Conservation (phyloP, 2,888 invertebrate species). For the Cinara cedri region DNA sequence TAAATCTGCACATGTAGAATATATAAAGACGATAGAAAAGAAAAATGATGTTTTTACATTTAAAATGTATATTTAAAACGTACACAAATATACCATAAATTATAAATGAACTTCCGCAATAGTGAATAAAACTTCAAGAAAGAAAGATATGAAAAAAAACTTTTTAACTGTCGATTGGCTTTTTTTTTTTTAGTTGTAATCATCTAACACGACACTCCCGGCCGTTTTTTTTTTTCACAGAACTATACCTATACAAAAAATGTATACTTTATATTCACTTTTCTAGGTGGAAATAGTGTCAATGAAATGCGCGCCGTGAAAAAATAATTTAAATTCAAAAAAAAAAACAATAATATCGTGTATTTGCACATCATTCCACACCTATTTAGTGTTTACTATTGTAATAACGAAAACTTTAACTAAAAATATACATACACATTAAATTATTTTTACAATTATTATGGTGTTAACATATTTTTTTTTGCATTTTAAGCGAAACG, state of each 20-base stretch:
- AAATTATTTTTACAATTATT: no score
- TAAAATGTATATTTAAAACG: background rate
- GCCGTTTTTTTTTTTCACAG: background rate
- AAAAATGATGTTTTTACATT: conserved; percentile 13
- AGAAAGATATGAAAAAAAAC: background rate
- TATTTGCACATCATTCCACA: background rate
- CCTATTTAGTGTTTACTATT: background rate
- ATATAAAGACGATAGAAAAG: background rate
- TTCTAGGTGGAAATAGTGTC: no score
- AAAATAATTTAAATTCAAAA: background rate
- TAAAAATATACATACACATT: background rate
- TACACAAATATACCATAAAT: conserved; percentile 25
- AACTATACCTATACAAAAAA: background rate
- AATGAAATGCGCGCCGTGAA: no score
- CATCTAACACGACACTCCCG: background rate
- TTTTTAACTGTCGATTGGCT: conserved; percentile 10
- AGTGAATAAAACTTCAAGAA: background rate
- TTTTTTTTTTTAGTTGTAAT: background rate
- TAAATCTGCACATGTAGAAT: background rate
- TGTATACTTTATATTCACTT: no score
- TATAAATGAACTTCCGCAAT: background rate
- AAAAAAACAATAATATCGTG: background rate
- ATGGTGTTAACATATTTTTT: background rate
- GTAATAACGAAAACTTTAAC: background rate
- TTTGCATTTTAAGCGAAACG: background rate